Conservation (phyloP, 2,113 vertebrate genomes). For the Gymnorhina tibicen region DNA sequence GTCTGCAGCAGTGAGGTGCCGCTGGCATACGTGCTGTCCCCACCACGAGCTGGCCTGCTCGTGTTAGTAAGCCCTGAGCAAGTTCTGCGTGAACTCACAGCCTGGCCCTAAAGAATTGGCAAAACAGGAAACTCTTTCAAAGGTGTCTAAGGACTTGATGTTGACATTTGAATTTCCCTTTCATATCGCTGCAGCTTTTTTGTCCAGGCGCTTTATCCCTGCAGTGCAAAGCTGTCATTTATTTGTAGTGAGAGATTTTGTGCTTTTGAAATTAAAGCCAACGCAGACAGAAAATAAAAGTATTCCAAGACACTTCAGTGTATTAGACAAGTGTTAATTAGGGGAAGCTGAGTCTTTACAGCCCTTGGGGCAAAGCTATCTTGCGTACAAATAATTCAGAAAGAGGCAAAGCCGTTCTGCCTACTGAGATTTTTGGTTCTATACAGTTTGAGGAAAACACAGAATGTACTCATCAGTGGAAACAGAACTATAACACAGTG, state of each 20-base stretch:
- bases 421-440: not conserved
- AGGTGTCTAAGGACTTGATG: constrained; percentile 45
- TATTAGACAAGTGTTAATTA: not conserved
- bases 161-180: constrained; percentile 28
- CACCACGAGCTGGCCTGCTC: fast-evolving
- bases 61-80: not conserved
- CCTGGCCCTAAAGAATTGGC: not conserved
- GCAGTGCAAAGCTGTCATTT: not conserved
- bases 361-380: not conserved
- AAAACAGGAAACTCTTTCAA: constrained; percentile 55
- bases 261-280: constrained; percentile 14
- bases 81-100: not conserved
- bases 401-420: not conserved
- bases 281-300: not conserved
- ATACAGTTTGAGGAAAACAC: not conserved
- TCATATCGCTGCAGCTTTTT: constrained; percentile 7
- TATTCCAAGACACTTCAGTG: not conserved
- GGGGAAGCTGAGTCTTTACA: not conserved
- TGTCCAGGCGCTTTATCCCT: not conserved
- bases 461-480: not conserved
- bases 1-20: not conserved
- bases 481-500: not conserved
- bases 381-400: not conserved
- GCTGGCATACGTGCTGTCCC: not conserved
- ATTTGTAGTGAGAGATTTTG: not conserved